Base-by-base conservation (phyloP, 2,888 invertebrate species). In the Parasteatoda lunata region DNA sequence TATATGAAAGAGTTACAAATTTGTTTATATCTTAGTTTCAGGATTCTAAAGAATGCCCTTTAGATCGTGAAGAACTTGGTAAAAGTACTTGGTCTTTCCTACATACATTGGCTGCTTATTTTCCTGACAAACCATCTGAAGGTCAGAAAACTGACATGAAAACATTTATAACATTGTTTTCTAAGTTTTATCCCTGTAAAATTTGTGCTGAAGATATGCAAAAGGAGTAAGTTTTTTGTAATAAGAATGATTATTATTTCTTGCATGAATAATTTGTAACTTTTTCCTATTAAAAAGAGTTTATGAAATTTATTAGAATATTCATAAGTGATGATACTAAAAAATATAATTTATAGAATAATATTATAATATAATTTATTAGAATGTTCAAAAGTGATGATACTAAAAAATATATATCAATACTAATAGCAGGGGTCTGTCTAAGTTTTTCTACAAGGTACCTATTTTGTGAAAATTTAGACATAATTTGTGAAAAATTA, bases 61-160 rank as follows among this genome's bases (percentile, higher is more conserved):
- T 93, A 7, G 94, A 94, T 90, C 92, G 92, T 80, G 92, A 93
- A 89, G 92, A 93, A 88, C 90, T 94, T 15, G 95, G 94, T 1
- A 94, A 94, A 5, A 94, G 94, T 77, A 96, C 98, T 3, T 99
- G 99, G 99, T 95, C 96, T 6, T 94, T 99, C 90, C 93, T 99
- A 3, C 99, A 99, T 91, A 97, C 99, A 0, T 97, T 99, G 95
- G 98, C 97, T 4, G 97, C 98, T 0, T 96, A 97, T 92, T 99
- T 95, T 92, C 98, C 99, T 0, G 95, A 96, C 5, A 94, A 94
- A 90, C 98, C 99, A 0, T 94, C 94, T 0, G 92, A 92, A 6
- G 92, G 93, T 69, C 94, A 98, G 90, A 94, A 95, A 77, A 93
- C 93, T 0, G 95, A 97, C 89, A 96, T 98, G 95, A 94, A 93